Evolutionary conservation across 1,140 invertebrate species (phyloP).

Genomic region (Stenopsyche tienmushanensis): DNA sequence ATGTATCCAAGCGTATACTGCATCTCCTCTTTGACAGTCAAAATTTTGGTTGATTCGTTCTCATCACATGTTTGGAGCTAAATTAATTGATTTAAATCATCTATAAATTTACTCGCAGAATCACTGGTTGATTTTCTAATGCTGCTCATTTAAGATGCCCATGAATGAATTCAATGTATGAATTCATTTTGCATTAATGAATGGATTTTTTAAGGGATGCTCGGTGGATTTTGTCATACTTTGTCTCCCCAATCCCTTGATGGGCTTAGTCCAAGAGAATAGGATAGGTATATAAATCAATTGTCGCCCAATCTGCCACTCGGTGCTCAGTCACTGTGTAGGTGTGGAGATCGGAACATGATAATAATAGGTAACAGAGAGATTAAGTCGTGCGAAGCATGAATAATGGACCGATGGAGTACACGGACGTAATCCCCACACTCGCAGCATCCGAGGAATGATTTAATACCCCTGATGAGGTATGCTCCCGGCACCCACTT

Average conservation of each 20-base stretch:
- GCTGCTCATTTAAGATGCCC: too few species aligned
- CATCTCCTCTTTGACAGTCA: neutral
- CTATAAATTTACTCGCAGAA: too few species aligned
- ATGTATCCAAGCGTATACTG: neutral
- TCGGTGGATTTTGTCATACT: neutral
- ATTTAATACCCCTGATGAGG: constrained; percentile 29
- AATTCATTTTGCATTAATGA: too few species aligned
- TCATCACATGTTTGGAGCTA: too few species aligned
- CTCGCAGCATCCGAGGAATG: neutral
- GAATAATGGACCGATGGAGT: constrained; percentile 39
- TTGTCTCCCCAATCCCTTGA: neutral
- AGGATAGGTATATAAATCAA: constrained; percentile 21
- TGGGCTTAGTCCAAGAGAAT: neutral
- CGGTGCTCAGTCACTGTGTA: constrained; percentile 23
- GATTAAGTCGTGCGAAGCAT: constrained; percentile 38
- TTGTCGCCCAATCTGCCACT: constrained; percentile 15
- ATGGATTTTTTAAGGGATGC: neutral
- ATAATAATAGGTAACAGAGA: constrained; percentile 41
- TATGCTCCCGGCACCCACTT: neutral
- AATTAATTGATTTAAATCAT: too few species aligned
- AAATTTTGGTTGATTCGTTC: neutral
- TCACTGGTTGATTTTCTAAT: too few species aligned
- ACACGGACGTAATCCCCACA: constrained; percentile 30
- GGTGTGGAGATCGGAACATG: constrained; percentile 28
- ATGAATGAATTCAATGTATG: too few species aligned